Percentiles rank a stretch among this genome's conserved stretches.
Conservation (phyloP, 2,113 vertebrate species). For the Terrapene triunguis region DNA sequence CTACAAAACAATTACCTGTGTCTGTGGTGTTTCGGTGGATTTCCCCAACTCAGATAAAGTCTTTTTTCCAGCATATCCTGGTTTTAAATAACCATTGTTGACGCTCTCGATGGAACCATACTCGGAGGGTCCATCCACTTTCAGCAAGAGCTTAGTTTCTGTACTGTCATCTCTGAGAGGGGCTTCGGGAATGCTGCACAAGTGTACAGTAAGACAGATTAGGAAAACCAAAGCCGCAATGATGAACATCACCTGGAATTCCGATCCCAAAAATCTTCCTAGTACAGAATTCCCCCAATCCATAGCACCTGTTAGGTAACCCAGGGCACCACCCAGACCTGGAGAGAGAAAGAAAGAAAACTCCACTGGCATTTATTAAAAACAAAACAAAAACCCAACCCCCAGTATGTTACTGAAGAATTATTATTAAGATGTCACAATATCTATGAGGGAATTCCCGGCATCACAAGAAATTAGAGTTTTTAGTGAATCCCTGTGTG, state of each 20-base stretch:
- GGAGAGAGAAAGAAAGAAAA: neutral
- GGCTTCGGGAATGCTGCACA: conserved; percentile 93
- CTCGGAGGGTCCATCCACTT: conserved; percentile 54
- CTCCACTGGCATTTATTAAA: neutral
- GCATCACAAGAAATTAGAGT: neutral
- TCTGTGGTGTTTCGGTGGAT: conserved; percentile 51
- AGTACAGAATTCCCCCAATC: conserved; percentile 91
- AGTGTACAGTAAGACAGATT: conserved; percentile 87
- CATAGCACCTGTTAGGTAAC: conserved; percentile 94
- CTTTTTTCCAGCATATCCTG: conserved; percentile 65
- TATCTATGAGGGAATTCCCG: neutral
- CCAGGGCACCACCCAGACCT: conserved; percentile 95
- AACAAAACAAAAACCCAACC: neutral
- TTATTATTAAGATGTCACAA: neutral
- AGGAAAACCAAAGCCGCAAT: conserved; percentile 88
- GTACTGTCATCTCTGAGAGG: conserved; percentile 75
- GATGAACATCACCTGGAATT: conserved; percentile 97
- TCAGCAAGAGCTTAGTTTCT: conserved; percentile 54
- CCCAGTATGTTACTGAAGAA: neutral
- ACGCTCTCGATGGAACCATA: conserved; percentile 85
- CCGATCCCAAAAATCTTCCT: conserved; percentile 86
- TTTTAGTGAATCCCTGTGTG: neutral
- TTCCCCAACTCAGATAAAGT: conserved; percentile 77
- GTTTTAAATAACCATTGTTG: conserved; percentile 48
- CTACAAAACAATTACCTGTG: conserved; percentile 77